These are phyloP conservation scores for Rapana venosa DNA, from an alignment of 2,888 invertebrate species.

Conservation along the genomic window DNA sequence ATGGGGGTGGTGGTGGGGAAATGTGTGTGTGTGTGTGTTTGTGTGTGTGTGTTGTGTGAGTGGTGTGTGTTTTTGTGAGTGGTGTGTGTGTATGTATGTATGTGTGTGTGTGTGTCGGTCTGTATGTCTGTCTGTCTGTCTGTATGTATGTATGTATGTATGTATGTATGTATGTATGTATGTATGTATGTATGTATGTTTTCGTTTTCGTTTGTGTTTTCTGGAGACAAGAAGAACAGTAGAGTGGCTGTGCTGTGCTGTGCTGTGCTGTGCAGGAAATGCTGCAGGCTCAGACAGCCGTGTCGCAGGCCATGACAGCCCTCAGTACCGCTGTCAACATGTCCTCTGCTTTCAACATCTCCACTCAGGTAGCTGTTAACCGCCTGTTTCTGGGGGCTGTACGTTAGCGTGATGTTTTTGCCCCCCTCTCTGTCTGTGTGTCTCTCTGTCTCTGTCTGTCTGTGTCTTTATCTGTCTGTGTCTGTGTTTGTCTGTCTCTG, in stretches of 20 bases:
- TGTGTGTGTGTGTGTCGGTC: neutral
- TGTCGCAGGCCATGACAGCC: conserved; percentile 56
- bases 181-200: neutral
- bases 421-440: too few species aligned
- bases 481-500: too few species aligned
- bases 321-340: conserved; percentile 56
- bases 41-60: too few species aligned
- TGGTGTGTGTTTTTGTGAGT: too few species aligned
- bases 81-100: too few species aligned
- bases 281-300: conserved; percentile 53
- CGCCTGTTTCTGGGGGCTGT: too few species aligned
- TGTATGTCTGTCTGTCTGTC: neutral
- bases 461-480: too few species aligned
- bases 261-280: conserved; percentile 41
- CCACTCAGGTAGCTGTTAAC: neutral
- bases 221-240: neutral
- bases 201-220: neutral
- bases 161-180: neutral
- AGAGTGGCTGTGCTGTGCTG: neutral
- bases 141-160: neutral
- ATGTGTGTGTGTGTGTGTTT: too few species aligned
- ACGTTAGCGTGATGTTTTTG: too few species aligned
- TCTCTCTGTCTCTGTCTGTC: too few species aligned
- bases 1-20: too few species aligned
- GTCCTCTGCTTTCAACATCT: conserved; percentile 51